Base-by-base conservation (phyloP, 2,888 invertebrate genomes). In the Epirrita christyi region DNA sequence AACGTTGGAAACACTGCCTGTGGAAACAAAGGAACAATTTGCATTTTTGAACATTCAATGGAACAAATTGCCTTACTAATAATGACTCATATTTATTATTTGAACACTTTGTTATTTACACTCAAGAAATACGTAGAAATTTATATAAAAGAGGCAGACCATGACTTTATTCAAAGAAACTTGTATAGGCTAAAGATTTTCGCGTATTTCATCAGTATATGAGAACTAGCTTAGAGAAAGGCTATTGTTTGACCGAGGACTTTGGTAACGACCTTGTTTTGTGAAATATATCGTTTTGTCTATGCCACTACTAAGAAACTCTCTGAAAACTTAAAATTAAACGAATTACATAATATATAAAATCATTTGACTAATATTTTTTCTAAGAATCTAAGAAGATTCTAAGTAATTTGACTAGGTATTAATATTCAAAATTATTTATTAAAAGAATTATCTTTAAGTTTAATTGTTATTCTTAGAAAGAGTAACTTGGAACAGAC, bases 11-110 rank as follows among this genome's bases (percentile, higher is more conserved):
- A 75, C 72, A 72, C 76, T 72, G 78, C 80, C 84, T 84, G 83
- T 61, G 75, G 71, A 75, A 58, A 77, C 83, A 88, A 86, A 84
- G 76, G 72, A 77, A 66, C 66, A 75, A 76, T 83, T 80, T 80
- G 81, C 73, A 78, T 82, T 75, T 75, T 64, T 55, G 46, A 28
- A 42, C 63, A 51, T 67, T 66, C 72, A 70, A 75, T 78, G 78
- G 76, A 78, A 73, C 71, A 73, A 77, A 81, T 81, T 80, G 67
- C 79, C 73, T 78, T 76, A 73, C 45, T 21, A 58, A 63, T 80
- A 72, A 80, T 83, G 77, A 81, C 61, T 82, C 77, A 82, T n/a
- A n/a, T n/a, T n/a, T n/a, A n/a, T 76, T 61, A 64, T 59, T 59
- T 50, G 47, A 57, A 44, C 21, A 54, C 52, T n/a, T n/a, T 76